A percentile compares a stretch with the other conserved stretches of the same genome.
phyloP scores from a whole-genome alignment of 2,797 vertebrate species.

The Sebastiscus tertius region DNA sequence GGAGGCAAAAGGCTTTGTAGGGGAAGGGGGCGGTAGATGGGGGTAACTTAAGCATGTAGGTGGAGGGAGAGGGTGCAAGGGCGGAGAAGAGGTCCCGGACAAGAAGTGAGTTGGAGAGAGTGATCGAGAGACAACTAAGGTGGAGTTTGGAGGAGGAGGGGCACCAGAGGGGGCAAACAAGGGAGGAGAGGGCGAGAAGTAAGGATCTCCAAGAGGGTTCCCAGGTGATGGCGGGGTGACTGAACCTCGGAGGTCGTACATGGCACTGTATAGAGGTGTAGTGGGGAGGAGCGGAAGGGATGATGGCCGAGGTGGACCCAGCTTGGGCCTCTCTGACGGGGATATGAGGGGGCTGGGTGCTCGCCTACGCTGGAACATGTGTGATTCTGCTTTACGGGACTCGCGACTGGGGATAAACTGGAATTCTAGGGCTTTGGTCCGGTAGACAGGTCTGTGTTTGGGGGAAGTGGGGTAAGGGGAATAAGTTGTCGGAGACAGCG shows the following conservation, averaged over 20 bases:
- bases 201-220: constrained; percentile 86
- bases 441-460: constrained; percentile 86
- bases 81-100: constrained; percentile 83
- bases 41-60: constrained; percentile 87
- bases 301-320: constrained; percentile 89
- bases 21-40: constrained; percentile 82
- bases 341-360: constrained; percentile 92
- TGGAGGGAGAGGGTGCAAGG: constrained; percentile 85
- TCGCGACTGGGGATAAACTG: constrained; percentile 84
- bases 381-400: constrained; percentile 82
- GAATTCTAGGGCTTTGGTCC: constrained; percentile 85
- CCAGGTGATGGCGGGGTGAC: constrained; percentile 85
- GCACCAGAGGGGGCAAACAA: constrained; percentile 85
- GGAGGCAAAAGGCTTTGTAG: constrained; percentile 93
- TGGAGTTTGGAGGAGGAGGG: constrained; percentile 81
- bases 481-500: constrained; percentile 79
- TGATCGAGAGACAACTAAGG: constrained; percentile 84
- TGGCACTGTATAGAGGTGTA: constrained; percentile 86
- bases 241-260: constrained; percentile 90
- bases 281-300: constrained; percentile 86
- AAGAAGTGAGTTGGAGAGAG: constrained; percentile 93
- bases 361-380: constrained; percentile 85
- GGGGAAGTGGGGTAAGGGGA: constrained; percentile 85
- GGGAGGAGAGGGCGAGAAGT: constrained; percentile 85
- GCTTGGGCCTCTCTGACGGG: constrained; percentile 87